Evolutionary conservation across 2,888 invertebrate species (phyloP), one percentile per base, ranked within the genome.

Genomic region (Scotopteryx bipunctaria): DNA sequence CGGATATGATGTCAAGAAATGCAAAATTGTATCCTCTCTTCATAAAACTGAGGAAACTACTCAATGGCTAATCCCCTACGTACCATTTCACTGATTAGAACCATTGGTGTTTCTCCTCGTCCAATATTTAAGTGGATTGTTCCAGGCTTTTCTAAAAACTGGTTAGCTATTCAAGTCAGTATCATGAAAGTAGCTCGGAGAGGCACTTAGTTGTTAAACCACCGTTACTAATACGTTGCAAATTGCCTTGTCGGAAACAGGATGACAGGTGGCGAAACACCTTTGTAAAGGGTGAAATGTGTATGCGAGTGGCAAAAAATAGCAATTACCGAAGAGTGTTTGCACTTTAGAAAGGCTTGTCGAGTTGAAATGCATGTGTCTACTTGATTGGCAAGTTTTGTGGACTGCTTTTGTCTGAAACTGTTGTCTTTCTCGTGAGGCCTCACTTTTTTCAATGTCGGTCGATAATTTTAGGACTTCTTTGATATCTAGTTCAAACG

Each of bases 241-340:
- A 62, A 54, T 55, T 53, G 31, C 31, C 38, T 50, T 50, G 63
- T 52, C 59, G 57, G 61, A 52, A 66, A 65, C 66, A 69, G 75
- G 66, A 69, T 55, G 70, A 59, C 73, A 74, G 73, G 69, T 73
- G 61, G 55, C 42, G 45, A 53, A 57, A 65, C 73, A 74, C 71
- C 73, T 74, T 74, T 66, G 44, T 54, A 14, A 50, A 49, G 55
- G 58, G 58, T 29, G 45, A 47, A 59, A 55, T 55, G 50, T 47
- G 47, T 46, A 27, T 35, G 49, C 40, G 44, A 48, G 36, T 53
- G 36, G 52, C 54, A 59, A 59, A 57, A 57, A 57, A 52, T 35
- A 6, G 4, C 13, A n/a, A 27, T 47, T 53, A 35, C 9, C 16
- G 35, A 19, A 29, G n/a, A 19, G 41, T 33, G 33, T 46, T 50